Evolutionary conservation across 2,888 invertebrate species (phyloP).

Genomic region (Phragmatobia fuliginosa): DNA sequence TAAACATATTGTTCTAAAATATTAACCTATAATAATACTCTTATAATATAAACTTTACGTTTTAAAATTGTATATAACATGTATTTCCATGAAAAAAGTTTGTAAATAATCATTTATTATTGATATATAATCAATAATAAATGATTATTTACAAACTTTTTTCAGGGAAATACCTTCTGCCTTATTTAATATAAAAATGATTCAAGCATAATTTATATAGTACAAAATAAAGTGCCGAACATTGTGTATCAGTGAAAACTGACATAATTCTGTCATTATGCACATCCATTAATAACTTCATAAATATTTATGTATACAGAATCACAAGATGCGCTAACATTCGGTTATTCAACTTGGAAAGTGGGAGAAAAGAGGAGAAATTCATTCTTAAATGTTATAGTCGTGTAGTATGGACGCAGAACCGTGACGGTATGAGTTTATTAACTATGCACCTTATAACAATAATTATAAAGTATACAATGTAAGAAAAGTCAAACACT

Average conservation of each 20-base stretch:
- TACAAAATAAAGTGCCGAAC: constrained; percentile 23
- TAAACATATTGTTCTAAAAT: no score
- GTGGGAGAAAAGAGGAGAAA: constrained; percentile 82
- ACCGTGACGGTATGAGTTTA: constrained; percentile 60
- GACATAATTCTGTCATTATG: constrained; percentile 43
- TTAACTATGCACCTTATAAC: constrained; percentile 34
- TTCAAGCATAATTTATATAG: not conserved
- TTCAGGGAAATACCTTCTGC: no score
- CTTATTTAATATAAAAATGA: not conserved
- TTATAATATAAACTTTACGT: not conserved
- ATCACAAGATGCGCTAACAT: constrained; percentile 69
- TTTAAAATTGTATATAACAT: not conserved
- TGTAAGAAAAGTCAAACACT: constrained; percentile 38
- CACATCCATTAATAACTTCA: constrained; percentile 33
- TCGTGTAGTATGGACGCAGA: constrained; percentile 64
- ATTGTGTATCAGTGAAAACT: constrained; percentile 35
- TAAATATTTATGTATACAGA: constrained; percentile 60
- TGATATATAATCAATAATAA: no score
- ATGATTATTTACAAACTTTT: no score
- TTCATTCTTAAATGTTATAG: constrained; percentile 68
- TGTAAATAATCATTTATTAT: not conserved
- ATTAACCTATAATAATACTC: no score
- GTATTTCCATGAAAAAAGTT: not conserved
- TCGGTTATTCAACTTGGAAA: constrained; percentile 84
- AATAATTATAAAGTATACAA: constrained; percentile 30